Conservation (phyloP, 2,888 invertebrate genomes). For the Cataglyphis cursor region DNA sequence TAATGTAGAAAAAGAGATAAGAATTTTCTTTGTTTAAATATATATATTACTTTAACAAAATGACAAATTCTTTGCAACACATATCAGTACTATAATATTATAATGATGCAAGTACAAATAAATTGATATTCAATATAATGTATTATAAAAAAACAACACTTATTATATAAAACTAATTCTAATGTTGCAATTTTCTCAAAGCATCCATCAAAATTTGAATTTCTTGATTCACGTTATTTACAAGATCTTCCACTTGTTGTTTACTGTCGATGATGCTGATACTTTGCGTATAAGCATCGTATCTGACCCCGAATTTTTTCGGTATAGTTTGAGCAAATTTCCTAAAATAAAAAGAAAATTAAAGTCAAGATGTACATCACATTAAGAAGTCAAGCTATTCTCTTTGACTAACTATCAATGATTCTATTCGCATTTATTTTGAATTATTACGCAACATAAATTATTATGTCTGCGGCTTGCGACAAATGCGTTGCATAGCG, state of each 20-base stretch:
- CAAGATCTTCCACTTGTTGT: constrained; percentile 94
- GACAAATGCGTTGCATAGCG: neutral
- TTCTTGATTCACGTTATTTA: constrained; percentile 93
- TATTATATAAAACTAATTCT: neutral
- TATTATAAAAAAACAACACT: neutral
- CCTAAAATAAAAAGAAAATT: constrained; percentile 88
- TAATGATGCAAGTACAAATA: neutral
- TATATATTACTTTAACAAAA: neutral
- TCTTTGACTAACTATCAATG: neutral
- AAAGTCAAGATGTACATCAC: neutral
- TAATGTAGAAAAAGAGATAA: neutral
- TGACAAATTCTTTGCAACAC: neutral
- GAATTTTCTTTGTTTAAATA: neutral
- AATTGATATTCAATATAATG: neutral
- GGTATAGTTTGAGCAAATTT: constrained; percentile 97
- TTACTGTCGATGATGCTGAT: constrained; percentile 98
- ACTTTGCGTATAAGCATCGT: constrained; percentile 98
- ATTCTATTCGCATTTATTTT: neutral
- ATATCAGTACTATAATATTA: neutral
- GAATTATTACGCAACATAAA: neutral
- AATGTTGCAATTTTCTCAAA: constrained; percentile 90
- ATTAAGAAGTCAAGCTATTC: neutral
- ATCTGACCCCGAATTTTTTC: constrained; percentile 96
- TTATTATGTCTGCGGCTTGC: neutral
- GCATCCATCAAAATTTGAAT: constrained; percentile 93